These are phyloP conservation scores for Reticulitermes speratus DNA, from an alignment of 1,140 invertebrate species.

Conservation along the genomic window DNA sequence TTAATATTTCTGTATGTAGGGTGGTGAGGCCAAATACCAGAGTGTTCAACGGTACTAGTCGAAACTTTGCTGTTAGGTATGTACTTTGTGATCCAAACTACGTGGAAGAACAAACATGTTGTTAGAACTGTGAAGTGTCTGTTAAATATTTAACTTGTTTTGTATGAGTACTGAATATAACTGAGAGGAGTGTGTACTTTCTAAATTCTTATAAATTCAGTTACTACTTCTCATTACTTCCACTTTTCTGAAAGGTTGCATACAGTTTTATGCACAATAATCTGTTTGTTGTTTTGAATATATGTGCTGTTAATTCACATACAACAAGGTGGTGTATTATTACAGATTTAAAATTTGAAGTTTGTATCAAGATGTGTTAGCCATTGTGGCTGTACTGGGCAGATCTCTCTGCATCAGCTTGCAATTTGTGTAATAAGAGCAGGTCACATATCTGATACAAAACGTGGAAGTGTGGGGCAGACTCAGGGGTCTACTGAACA, in stretches of 20 bases:
- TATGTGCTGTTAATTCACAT: constrained; percentile 27
- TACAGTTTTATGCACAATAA: constrained; percentile 30
- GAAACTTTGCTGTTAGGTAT: constrained; percentile 30
- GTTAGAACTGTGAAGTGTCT: constrained; percentile 16
- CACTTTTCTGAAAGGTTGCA: constrained; percentile 28
- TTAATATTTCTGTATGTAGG: constrained; percentile 30
- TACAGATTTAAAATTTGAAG: not conserved
- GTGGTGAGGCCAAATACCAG: constrained; percentile 28
- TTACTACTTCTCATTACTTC: constrained; percentile 28
- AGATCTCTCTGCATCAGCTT: not conserved
- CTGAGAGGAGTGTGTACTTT: constrained; percentile 22
- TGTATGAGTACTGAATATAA: not conserved
- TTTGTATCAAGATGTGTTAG: not conserved
- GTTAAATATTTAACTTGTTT: constrained; percentile 23
- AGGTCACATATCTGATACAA: not conserved
- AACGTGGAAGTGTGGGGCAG: too few relatives aligned
- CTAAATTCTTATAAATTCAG: constrained; percentile 30
- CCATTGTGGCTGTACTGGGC: not conserved
- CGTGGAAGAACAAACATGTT: constrained; percentile 23
- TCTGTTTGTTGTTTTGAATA: constrained; percentile 28
- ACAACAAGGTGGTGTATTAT: not conserved
- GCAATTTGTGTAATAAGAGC: not conserved
- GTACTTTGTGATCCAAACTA: constrained; percentile 25
- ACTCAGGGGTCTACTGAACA: not conserved
- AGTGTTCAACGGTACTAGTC: constrained; percentile 31